Conservation (phyloP, 30 jellyfish, hydroid and myxozoan species). For the Aurelia aurita region DNA sequence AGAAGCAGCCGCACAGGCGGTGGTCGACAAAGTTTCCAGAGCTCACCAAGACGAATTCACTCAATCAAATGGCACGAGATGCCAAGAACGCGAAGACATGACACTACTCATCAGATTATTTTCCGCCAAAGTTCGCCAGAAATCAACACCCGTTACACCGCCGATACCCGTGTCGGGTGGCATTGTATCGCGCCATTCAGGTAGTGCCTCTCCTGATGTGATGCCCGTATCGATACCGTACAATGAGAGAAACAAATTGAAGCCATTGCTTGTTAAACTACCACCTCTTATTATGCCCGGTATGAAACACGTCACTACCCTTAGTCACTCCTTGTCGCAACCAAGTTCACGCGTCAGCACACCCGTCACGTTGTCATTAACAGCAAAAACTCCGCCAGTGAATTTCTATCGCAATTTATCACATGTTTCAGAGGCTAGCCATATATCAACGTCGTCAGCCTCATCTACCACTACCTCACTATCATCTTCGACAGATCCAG, state of each 20-base stretch:
- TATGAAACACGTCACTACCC: not conserved
- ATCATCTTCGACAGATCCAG: not conserved
- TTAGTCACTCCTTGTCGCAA: slow-evolving; percentile 47
- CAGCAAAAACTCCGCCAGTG: slow-evolving; percentile 80
- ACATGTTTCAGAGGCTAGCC: slow-evolving; percentile 46
- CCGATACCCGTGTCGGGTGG: slow-evolving; percentile 45
- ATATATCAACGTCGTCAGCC: slow-evolving; percentile 16
- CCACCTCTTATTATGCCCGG: slow-evolving; percentile 51
- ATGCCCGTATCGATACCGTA: slow-evolving; percentile 70
- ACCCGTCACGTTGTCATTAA: slow-evolving; percentile 55
- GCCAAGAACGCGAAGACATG: slow-evolving; percentile 97
- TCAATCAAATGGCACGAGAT: slow-evolving; percentile 55
- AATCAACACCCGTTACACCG: slow-evolving; percentile 73
- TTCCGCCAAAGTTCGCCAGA: slow-evolving; percentile 80
- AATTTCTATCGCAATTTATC: slow-evolving; percentile 50
- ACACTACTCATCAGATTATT: slow-evolving; percentile 90
- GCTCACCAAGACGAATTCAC: slow-evolving; percentile 82
- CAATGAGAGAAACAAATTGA: not conserved
- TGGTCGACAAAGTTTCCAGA: slow-evolving; percentile 86
- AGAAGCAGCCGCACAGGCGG: slow-evolving; percentile 95
- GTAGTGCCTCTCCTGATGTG: slow-evolving; percentile 20
- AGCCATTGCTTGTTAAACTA: not conserved
- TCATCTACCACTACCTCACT: not conserved
- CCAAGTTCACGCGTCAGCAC: slow-evolving; percentile 77
- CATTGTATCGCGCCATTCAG: not conserved